Conservation (phyloP, 2,113 vertebrate genomes). For the Helogale parvula region DNA sequence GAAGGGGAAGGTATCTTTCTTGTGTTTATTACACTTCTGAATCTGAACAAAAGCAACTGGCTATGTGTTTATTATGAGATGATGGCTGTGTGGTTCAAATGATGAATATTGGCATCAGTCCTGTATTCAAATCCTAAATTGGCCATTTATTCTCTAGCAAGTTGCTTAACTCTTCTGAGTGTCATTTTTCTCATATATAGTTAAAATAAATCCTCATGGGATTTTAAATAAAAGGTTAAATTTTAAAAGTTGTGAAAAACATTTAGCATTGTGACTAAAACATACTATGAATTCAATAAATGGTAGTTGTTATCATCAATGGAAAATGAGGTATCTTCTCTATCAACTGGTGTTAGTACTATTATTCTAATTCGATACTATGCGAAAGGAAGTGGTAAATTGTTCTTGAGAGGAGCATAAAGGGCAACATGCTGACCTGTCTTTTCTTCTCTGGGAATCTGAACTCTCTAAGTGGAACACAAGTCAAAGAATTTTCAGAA, state of each 20-base stretch:
- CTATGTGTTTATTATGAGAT: conserved; percentile 1
- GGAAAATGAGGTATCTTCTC: background rate
- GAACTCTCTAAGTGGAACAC: background rate
- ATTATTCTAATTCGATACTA: conserved; percentile 2
- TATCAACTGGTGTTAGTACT: background rate
- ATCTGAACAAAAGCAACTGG: conserved; percentile 59
- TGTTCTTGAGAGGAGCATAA: conserved; percentile 25
- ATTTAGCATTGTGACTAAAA: background rate
- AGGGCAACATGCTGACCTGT: background rate
- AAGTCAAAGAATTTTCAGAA: background rate
- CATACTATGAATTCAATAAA: background rate
- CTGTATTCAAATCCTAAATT: background rate
- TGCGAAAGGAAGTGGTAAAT: background rate
- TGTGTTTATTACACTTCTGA: conserved; percentile 9
- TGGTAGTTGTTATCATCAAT: background rate
- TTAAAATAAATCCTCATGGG: background rate
- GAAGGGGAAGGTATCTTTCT: background rate
- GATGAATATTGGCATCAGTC: background rate
- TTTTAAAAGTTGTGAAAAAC: conserved; percentile 1
- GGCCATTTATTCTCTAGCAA: background rate
- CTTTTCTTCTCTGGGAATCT: background rate
- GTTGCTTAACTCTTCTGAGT: background rate
- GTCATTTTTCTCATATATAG: background rate
- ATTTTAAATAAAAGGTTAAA: background rate
- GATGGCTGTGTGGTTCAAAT: background rate